A percentile compares a stretch with the other conserved stretches of the same genome.
Evolutionary conservation across 1,140 invertebrate species (phyloP).

Genomic region (Trichonephila clavata): DNA sequence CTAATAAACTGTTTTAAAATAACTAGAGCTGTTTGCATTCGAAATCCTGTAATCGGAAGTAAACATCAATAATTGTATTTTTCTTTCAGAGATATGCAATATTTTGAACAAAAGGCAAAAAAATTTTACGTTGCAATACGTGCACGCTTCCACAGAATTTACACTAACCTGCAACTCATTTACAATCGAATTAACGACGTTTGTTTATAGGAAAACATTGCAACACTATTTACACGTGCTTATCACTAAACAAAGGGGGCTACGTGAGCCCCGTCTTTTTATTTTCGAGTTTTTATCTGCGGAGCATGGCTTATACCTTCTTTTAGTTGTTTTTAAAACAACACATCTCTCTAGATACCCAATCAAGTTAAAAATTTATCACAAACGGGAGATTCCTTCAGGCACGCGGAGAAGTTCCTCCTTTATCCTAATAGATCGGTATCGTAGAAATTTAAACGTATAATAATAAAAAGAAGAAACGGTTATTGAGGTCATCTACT

Average conservation of each 20-base stretch:
- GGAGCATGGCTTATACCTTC: not conserved
- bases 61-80: not conserved
- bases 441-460: not conserved
- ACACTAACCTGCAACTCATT: not conserved
- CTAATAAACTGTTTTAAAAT: too few relatives aligned
- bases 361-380: not conserved
- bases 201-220: not conserved
- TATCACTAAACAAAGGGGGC: constrained; percentile 12
- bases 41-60: too few relatives aligned
- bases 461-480: not conserved
- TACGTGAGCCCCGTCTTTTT: not conserved
- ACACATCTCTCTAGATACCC: not conserved
- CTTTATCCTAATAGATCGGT: not conserved
- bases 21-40: too few relatives aligned
- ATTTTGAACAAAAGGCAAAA: not conserved
- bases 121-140: not conserved
- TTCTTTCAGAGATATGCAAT: not conserved
- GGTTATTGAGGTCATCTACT: not conserved
- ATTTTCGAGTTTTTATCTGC: not conserved
- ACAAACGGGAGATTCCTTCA: not conserved
- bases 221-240: not conserved
- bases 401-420: not conserved
- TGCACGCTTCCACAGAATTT: not conserved
- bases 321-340: not conserved
- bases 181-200: not conserved